Percentiles rank a stretch among this genome's conserved stretches.
phyloP scores from a whole-genome alignment of 2,888 invertebrate species.

The Drosophila macrospina region DNA sequence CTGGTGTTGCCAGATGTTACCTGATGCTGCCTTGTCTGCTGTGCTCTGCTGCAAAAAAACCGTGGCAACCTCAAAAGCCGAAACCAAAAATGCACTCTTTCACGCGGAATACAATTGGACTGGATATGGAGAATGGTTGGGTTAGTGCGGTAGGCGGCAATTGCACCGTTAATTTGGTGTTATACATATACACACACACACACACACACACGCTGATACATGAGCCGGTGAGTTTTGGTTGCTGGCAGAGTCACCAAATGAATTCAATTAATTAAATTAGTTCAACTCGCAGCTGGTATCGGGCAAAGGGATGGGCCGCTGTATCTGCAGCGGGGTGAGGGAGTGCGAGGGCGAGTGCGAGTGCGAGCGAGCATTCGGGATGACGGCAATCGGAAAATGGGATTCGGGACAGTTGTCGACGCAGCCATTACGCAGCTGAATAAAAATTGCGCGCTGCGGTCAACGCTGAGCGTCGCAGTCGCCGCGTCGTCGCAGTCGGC shows the following conservation, averaged over 20 bases:
- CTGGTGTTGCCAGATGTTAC: slow-evolving; percentile 4
- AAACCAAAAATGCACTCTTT: slow-evolving; percentile 69
- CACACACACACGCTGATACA: background rate
- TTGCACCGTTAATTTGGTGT: slow-evolving; percentile 72
- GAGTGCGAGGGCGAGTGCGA: no score
- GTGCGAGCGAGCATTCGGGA: background rate
- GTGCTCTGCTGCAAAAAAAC: slow-evolving; percentile 10
- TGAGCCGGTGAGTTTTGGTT: slow-evolving; percentile 38
- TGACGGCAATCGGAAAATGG: background rate
- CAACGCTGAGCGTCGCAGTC: slow-evolving; percentile 36
- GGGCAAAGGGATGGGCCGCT: slow-evolving; percentile 17
- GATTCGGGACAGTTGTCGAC: slow-evolving; percentile 43
- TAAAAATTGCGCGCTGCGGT: slow-evolving; percentile 57
- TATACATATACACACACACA: slow-evolving; percentile 40
- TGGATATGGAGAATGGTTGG: slow-evolving; percentile 4
- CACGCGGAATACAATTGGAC: slow-evolving; percentile 42
- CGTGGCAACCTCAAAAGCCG: slow-evolving; percentile 69
- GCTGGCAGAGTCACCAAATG: slow-evolving; percentile 65
- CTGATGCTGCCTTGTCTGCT: slow-evolving; percentile 10
- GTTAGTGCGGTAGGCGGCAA: slow-evolving; percentile 52
- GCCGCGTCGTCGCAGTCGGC: slow-evolving; percentile 9
- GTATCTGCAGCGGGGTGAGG: background rate
- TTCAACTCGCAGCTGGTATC: slow-evolving; percentile 56
- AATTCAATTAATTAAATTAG: slow-evolving; percentile 82
- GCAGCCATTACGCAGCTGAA: slow-evolving; percentile 60